phyloP scores from a whole-genome alignment of 2,888 invertebrate genomes.

The Ormyrus rosae region DNA sequence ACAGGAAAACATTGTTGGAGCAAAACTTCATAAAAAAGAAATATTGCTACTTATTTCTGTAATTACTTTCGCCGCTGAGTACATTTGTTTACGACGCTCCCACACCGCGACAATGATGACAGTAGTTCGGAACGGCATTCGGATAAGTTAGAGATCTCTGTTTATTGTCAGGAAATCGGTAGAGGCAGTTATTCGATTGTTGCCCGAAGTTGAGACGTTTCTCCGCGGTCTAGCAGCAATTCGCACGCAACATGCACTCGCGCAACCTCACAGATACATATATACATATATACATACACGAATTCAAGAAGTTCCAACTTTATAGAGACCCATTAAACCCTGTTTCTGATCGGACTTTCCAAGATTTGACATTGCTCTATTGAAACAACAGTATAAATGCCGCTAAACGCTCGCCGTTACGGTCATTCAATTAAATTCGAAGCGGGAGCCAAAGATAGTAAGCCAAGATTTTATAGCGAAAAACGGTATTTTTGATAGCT shows the following conservation, averaged over 20 bases:
- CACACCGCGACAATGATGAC: slow-evolving; percentile 24
- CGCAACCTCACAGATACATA: not conserved
- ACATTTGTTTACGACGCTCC: slow-evolving; percentile 48
- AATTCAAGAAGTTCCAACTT: slow-evolving; percentile 33
- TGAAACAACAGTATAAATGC: not conserved
- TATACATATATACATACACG: not conserved
- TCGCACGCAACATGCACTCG: slow-evolving; percentile 34
- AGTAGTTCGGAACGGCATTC: slow-evolving; percentile 36
- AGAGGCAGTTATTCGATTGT: slow-evolving; percentile 57
- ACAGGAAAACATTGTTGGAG: too few relatives aligned
- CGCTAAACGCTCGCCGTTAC: not conserved
- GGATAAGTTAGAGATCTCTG: slow-evolving; percentile 50
- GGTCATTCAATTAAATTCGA: not conserved
- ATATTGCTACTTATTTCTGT: too few relatives aligned
- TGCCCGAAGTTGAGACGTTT: slow-evolving; percentile 45
- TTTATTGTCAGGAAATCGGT: slow-evolving; percentile 56
- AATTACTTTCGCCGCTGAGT: not conserved
- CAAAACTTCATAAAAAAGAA: too few relatives aligned
- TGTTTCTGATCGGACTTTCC: slow-evolving; percentile 3
- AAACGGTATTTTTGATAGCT: not conserved
- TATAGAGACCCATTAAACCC: slow-evolving; percentile 33
- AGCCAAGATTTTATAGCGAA: slow-evolving; percentile 6
- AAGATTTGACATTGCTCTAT: slow-evolving; percentile 31
- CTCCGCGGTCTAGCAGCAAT: slow-evolving; percentile 31
- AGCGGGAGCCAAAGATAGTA: not conserved